Conservation (phyloP, 2,797 vertebrate genomes). For the Pristis pectinata region DNA sequence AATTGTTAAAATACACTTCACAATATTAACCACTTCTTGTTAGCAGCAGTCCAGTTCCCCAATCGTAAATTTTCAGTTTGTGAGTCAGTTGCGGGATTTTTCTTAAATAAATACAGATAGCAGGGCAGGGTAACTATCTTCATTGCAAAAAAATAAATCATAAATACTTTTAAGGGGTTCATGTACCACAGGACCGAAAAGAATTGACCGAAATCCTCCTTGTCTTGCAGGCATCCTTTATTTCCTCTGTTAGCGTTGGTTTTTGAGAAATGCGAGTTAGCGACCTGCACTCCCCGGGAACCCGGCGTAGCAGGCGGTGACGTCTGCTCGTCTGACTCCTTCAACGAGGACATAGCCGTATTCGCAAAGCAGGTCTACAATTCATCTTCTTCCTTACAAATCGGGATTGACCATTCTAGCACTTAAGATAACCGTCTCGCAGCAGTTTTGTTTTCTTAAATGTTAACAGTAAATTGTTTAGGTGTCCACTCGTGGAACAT, state of each 20-base stretch:
- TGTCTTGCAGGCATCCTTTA: conserved; percentile 85
- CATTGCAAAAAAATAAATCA: background rate
- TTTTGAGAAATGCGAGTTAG: conserved; percentile 99
- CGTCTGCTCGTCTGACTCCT: conserved; percentile 98
- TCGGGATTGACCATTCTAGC: background rate
- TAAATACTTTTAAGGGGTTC: background rate
- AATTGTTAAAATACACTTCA: conserved; percentile 4
- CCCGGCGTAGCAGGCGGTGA: conserved; percentile 96
- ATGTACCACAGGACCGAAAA: background rate
- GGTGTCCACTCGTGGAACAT: background rate
- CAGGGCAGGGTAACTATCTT: background rate
- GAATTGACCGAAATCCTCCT: conserved; percentile 35
- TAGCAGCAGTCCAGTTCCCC: no score
- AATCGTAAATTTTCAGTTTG: background rate
- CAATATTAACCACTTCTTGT: background rate
- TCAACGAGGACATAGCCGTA: conserved; percentile 99
- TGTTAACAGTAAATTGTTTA: conserved; percentile 1
- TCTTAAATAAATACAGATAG: background rate
- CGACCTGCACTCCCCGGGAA: conserved; percentile 98
- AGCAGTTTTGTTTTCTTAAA: background rate
- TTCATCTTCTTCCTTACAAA: conserved; percentile 30
- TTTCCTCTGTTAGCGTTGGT: conserved; percentile 98
- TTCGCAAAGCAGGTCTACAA: conserved; percentile 92
- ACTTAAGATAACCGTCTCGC: background rate
- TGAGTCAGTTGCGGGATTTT: background rate